Evolutionary conservation across 2,113 vertebrate species (phyloP).

Genomic region (Chionomys nivalis): DNA sequence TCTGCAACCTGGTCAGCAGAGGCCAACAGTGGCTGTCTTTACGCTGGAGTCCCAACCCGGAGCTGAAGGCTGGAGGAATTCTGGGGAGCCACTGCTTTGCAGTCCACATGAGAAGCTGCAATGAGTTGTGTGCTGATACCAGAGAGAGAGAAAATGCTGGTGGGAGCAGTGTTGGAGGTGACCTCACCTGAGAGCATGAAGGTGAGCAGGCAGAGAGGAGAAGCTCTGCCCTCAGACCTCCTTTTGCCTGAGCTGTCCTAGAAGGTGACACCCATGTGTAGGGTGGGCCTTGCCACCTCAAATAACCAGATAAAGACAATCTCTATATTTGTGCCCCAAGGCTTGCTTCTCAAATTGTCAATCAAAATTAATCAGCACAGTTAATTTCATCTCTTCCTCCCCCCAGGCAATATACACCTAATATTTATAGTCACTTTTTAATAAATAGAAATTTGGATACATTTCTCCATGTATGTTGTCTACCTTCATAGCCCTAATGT

Average conservation of each 20-base stretch:
- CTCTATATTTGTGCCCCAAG: too few relatives aligned
- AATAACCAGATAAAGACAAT: neutral
- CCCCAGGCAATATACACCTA: neutral
- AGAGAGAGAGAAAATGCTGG: neutral
- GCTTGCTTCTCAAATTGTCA: neutral
- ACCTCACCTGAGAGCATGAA: neutral
- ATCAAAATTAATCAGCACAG: neutral
- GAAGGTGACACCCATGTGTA: neutral
- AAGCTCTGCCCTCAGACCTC: neutral
- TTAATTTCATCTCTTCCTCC: fast-evolving
- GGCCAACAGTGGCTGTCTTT: neutral
- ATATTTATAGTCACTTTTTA: neutral
- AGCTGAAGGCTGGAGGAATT: neutral
- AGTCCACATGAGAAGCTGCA: neutral
- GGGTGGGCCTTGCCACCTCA: neutral
- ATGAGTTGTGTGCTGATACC: too few relatives aligned
- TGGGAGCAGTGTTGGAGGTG: neutral
- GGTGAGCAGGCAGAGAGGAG: neutral
- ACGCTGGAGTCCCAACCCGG: neutral
- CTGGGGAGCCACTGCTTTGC: neutral
- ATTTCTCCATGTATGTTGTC: neutral
- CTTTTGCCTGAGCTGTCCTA: neutral
- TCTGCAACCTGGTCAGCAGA: neutral
- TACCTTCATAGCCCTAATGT: neutral
- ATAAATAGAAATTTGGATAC: neutral